phyloP scores from a whole-genome alignment of 2,113 vertebrate species.

The Chaetorhynchus papuensis region DNA sequence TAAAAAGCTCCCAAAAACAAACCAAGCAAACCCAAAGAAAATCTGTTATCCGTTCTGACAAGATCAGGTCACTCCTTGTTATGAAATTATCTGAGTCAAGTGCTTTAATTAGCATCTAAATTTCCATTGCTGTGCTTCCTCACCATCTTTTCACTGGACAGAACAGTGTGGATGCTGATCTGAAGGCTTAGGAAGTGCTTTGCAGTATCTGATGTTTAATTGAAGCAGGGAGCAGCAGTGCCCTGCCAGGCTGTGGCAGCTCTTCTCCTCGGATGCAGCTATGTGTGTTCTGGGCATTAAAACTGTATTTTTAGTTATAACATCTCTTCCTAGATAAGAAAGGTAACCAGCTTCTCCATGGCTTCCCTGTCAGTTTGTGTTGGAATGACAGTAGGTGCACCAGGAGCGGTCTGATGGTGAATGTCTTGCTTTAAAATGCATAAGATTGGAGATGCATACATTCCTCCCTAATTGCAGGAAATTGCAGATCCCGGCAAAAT shows the following conservation, averaged over 20 bases:
- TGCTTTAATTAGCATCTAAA: background rate
- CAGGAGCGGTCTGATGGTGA: background rate
- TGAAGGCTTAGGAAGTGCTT: background rate
- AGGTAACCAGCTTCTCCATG: background rate
- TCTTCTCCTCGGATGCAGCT: background rate
- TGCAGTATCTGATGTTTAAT: background rate
- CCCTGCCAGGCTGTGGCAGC: background rate
- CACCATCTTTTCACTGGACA: background rate
- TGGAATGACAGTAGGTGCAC: background rate
- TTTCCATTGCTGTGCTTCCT: background rate
- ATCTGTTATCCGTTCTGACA: background rate
- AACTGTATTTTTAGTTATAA: background rate
- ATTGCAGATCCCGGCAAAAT: constrained; percentile 39
- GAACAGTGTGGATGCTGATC: background rate
- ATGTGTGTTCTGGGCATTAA: background rate
- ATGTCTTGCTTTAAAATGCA: background rate
- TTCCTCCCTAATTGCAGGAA: constrained; percentile 49
- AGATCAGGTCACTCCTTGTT: background rate
- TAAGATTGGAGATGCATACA: background rate
- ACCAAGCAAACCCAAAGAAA: background rate
- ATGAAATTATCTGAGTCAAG: background rate
- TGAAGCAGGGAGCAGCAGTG: background rate
- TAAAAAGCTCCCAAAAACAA: background rate
- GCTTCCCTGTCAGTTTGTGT: background rate
- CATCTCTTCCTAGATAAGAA: background rate